Conservation (phyloP, 2,888 invertebrate species). For the Masnerella sp. region DNA sequence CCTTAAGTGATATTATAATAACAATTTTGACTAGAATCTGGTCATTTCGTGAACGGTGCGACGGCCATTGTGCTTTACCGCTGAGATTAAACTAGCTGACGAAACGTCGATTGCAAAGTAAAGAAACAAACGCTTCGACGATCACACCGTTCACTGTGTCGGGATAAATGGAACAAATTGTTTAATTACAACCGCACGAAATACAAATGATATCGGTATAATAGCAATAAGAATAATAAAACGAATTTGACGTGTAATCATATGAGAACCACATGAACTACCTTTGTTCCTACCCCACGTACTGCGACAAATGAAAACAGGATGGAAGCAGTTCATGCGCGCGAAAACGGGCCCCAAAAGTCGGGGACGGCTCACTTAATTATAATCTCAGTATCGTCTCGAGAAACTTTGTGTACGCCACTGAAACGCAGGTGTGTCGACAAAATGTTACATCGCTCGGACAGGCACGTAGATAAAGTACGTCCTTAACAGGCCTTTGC, state of each 20-base stretch:
- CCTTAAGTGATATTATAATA: slow-evolving; percentile 65
- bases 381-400: slow-evolving; percentile 32
- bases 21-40: slow-evolving; percentile 73
- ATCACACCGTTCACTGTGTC: slow-evolving; percentile 8
- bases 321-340: too few relatives aligned
- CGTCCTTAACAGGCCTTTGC: slow-evolving; percentile 64
- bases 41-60: slow-evolving; percentile 57
- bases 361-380: too few relatives aligned
- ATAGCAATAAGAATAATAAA: slow-evolving; percentile 25
- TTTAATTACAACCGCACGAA: slow-evolving; percentile 22
- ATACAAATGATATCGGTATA: slow-evolving; percentile 33
- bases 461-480: slow-evolving; percentile 60
- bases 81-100: too few relatives aligned
- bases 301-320: too few relatives aligned
- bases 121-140: not conserved
- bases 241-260: too few relatives aligned
- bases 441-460: slow-evolving; percentile 30
- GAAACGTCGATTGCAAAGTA: too few relatives aligned
- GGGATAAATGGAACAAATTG: slow-evolving; percentile 10
- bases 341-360: too few relatives aligned
- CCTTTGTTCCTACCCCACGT: too few relatives aligned
- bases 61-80: too few relatives aligned
- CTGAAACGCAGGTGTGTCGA: slow-evolving; percentile 34
- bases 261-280: too few relatives aligned
- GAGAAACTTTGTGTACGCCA: slow-evolving; percentile 10